phyloP scores from a whole-genome alignment of 2,797 vertebrate genomes.

The Melanotaenia boesemani region DNA sequence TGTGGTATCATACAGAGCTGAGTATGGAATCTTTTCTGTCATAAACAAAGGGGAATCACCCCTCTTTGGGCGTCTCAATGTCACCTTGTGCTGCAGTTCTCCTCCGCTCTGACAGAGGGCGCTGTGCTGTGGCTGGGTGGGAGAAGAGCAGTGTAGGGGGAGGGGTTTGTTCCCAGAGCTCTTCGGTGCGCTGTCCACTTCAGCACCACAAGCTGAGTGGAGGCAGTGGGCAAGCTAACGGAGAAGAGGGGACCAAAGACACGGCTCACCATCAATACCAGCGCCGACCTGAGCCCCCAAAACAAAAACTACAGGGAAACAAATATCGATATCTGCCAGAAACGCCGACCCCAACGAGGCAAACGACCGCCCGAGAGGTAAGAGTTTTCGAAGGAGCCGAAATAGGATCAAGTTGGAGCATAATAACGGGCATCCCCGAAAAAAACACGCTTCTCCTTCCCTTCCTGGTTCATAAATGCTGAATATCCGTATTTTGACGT shows the following conservation, averaged over 20 bases:
- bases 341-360: constrained; percentile 17
- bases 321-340: constrained; percentile 2
- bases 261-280: constrained; percentile 42
- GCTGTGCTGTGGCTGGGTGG: constrained; percentile 26
- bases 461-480: constrained; percentile 48
- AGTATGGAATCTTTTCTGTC: too few relatives aligned
- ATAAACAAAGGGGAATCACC: rapidly evolving
- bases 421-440: constrained; percentile 31
- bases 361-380: constrained; percentile 55
- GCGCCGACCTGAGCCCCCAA: constrained; percentile 23
- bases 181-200: constrained; percentile 86
- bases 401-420: constrained; percentile 60
- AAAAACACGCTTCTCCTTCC: constrained; percentile 39
- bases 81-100: background rate
- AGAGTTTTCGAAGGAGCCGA: constrained; percentile 55
- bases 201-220: constrained; percentile 79
- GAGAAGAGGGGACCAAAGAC: constrained; percentile 34
- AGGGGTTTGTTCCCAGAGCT: constrained; percentile 60
- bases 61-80: constrained; percentile 50
- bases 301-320: background rate
- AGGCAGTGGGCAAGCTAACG: constrained; percentile 63
- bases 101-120: constrained; percentile 73
- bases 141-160: constrained; percentile 20
- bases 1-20: background rate
- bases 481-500: constrained; percentile 30